phyloP scores from a whole-genome alignment of 1,140 invertebrate genomes.

The Trachymyrmex septentrionalis region DNA sequence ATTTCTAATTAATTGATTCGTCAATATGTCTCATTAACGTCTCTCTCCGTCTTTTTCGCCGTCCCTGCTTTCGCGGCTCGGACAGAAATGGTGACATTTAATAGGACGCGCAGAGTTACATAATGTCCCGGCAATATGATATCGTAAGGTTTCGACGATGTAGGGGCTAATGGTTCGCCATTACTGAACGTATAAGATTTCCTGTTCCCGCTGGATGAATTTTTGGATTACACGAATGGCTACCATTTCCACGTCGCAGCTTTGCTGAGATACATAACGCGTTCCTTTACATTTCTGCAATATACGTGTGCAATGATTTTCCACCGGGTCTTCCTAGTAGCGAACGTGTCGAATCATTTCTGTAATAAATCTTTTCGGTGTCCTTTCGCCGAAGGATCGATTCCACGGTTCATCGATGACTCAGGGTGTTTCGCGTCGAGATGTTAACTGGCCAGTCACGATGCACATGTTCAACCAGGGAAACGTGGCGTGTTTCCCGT shows the following conservation, averaged over 20 bases:
- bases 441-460: constrained; percentile 83
- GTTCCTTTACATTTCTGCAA: not conserved
- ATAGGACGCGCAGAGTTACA: constrained; percentile 69
- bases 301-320: constrained; percentile 4
- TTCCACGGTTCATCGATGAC: constrained; percentile 76
- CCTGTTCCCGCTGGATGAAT: constrained; percentile 58
- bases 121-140: constrained; percentile 75
- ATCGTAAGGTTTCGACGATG: constrained; percentile 59
- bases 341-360: constrained; percentile 34
- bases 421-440: constrained; percentile 70
- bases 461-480: constrained; percentile 80
- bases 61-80: not conserved
- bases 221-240: constrained; percentile 68
- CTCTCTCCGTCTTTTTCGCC: not conserved
- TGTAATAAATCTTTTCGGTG: constrained; percentile 45
- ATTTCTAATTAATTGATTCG: constrained; percentile 39
- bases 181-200: constrained; percentile 74
- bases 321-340: not conserved
- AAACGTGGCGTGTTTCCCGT: constrained; percentile 75
- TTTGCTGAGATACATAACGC: not conserved
- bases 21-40: constrained; percentile 48
- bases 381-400: constrained; percentile 62
- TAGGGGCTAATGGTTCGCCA: constrained; percentile 73
- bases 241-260: not conserved
- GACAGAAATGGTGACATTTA: constrained; percentile 61